Evolutionary conservation across 2,888 invertebrate genomes (phyloP).

Genomic region (Eupithecia subumbrata): DNA sequence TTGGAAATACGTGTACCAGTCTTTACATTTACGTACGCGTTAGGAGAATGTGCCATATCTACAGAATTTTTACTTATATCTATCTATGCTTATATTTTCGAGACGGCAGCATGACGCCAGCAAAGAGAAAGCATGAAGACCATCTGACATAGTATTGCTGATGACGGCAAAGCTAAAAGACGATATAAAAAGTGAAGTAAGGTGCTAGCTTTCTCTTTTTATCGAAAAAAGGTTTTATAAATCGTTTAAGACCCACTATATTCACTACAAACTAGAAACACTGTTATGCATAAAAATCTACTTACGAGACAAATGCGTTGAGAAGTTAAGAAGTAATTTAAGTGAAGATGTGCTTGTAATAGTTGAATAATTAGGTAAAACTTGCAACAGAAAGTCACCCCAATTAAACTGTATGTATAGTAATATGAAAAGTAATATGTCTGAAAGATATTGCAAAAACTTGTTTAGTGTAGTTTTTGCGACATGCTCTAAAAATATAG

Average conservation of each 20-base stretch:
- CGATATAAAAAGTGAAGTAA: background rate
- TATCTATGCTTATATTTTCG: background rate
- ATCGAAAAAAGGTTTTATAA: background rate
- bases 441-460: too few species aligned
- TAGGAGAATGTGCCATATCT: too few species aligned
- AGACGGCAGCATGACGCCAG: background rate
- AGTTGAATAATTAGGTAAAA: background rate
- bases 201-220: background rate
- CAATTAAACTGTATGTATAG: too few species aligned
- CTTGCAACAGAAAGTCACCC: background rate
- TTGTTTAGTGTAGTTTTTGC: too few species aligned
- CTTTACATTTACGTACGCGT: too few species aligned
- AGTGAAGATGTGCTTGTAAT: background rate
- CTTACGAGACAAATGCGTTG: background rate
- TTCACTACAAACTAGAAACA: background rate
- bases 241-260: background rate
- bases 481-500: too few species aligned
- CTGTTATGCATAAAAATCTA: background rate
- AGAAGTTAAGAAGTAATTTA: background rate
- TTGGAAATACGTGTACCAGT: too few species aligned
- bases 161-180: background rate
- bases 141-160: background rate
- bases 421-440: too few species aligned
- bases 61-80: too few species aligned
- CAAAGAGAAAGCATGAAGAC: slow-evolving; percentile 3